Conservation (phyloP, 2,113 vertebrate species). For the Electrona antarctica region DNA sequence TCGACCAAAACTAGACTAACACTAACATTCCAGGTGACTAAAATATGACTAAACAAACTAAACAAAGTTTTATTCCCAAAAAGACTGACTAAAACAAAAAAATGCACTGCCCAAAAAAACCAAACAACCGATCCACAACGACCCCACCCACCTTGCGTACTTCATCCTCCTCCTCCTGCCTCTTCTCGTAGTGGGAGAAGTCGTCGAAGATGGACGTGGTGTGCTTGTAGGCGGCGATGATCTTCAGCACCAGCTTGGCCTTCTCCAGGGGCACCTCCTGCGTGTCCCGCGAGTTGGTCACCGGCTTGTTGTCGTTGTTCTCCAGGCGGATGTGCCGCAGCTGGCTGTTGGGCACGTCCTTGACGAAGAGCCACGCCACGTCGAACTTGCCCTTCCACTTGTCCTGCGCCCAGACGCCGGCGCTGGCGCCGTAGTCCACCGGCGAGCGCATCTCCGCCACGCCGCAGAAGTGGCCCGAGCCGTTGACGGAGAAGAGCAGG, state of each 20-base stretch:
- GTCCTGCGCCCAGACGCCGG: conserved; percentile 99
- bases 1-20: background rate
- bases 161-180: conserved; percentile 95
- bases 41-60: too few relatives aligned
- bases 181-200: conserved; percentile 97
- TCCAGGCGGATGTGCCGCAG: conserved; percentile 97
- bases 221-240: conserved; percentile 97
- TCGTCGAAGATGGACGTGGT: conserved; percentile 99
- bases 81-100: too few relatives aligned
- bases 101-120: too few relatives aligned
- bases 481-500: conserved; percentile 97
- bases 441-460: conserved; percentile 98
- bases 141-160: conserved; percentile 95
- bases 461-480: conserved; percentile 98
- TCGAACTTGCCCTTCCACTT: conserved; percentile 99
- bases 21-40: too few relatives aligned
- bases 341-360: conserved; percentile 98
- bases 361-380: conserved; percentile 98
- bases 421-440: conserved; percentile 98
- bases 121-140: too few relatives aligned
- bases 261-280: conserved; percentile 99
- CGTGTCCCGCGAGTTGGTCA: conserved; percentile 99
- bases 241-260: conserved; percentile 97
- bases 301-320: conserved; percentile 99
- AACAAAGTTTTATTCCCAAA: too few relatives aligned